These are phyloP conservation scores for Clamator glandarius DNA, from an alignment of 2,797 vertebrate genomes.

Conservation along the genomic window DNA sequence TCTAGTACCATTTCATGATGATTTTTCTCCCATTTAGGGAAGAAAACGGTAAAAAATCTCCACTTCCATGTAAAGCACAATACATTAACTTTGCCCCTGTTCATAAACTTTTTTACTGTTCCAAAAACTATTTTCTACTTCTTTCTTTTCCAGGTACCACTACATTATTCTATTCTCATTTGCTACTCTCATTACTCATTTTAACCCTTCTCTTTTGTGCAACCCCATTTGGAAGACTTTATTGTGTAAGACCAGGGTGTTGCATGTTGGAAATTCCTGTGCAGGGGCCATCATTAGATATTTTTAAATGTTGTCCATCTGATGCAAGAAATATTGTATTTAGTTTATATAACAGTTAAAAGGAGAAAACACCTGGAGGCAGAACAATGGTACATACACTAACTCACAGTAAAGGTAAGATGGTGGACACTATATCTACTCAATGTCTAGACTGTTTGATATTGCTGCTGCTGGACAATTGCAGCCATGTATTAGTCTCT, in stretches of 20 bases:
- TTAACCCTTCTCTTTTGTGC: neutral
- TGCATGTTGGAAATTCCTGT: neutral
- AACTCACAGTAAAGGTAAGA: neutral
- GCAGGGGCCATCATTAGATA: neutral
- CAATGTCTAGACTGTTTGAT: neutral
- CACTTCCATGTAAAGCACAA: neutral
- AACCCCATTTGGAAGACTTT: neutral
- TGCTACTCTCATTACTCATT: neutral
- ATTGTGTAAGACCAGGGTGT: neutral
- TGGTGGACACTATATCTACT: neutral
- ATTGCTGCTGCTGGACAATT: neutral
- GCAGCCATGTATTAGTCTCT: neutral
- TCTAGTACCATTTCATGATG: neutral
- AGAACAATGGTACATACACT: neutral
- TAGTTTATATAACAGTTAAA: neutral
- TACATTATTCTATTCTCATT: neutral
- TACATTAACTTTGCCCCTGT: neutral
- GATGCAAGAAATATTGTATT: neutral
- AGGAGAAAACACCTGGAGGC: neutral
- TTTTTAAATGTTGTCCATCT: neutral
- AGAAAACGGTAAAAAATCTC: neutral
- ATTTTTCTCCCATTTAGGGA: neutral
- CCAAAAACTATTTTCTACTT: neutral
- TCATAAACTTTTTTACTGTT: neutral
- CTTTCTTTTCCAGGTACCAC: accelerated